Conservation (phyloP, 2,113 vertebrate species). For the Mus pahari region DNA sequence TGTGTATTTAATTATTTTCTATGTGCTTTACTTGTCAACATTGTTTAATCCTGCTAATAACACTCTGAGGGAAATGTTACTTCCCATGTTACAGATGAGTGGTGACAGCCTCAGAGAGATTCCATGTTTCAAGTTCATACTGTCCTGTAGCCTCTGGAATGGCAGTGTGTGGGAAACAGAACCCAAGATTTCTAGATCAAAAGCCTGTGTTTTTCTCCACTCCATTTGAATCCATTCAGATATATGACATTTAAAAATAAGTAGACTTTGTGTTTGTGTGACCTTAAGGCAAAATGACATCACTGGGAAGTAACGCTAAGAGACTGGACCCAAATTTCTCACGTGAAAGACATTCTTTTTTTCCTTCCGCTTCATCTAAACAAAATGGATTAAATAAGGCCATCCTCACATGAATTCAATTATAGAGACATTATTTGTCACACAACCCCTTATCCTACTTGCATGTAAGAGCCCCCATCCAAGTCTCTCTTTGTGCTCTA, state of each 20-base stretch:
- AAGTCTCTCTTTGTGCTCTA: neutral
- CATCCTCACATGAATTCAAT: neutral
- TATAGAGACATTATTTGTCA: neutral
- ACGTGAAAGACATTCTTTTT: neutral
- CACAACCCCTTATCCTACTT: neutral
- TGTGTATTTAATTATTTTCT: neutral
- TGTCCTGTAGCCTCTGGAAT: neutral
- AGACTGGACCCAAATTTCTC: neutral
- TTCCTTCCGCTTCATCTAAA: neutral
- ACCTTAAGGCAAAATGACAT: constrained; percentile 32
- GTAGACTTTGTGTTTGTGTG: constrained; percentile 30
- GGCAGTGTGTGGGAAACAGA: neutral
- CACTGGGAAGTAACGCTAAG: neutral
- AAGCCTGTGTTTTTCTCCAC: neutral
- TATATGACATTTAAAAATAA: neutral
- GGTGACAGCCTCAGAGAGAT: neutral
- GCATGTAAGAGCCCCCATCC: neutral
- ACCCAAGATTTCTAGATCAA: neutral
- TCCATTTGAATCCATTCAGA: neutral
- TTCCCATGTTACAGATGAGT: constrained; percentile 41
- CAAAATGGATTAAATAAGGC: constrained; percentile 26
- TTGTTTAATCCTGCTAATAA: neutral
- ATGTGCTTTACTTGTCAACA: neutral
- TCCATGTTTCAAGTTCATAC: neutral
- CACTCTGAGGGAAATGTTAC: neutral